Base-by-base conservation (phyloP, 1,140 invertebrate species). In the Drosophila ficusphila region DNA sequence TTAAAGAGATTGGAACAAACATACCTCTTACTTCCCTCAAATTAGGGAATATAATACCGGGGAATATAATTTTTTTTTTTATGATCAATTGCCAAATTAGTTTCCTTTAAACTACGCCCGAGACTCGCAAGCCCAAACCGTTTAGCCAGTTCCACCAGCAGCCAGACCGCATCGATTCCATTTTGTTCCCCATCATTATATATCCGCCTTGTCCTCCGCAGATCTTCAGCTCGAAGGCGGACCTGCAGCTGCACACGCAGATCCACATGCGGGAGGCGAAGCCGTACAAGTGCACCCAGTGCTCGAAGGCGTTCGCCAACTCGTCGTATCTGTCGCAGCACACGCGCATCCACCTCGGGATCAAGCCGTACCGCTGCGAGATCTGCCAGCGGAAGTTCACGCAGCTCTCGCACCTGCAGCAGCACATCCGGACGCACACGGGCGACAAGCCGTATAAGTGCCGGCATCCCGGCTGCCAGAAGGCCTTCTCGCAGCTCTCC, bases 351-450 rank as follows among this genome's bases (percentile, higher is more conserved):
- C 99, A 99, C 93, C 94, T 99, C 76, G 98, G 98, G 83, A 98
- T 99, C 93, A 99, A 99, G 92, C 98, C 98, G 34, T 97, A 97
- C 93, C 95, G 96, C 68, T 99, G 98, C 93, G 98, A 99, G 93
- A 99, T 99, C 92, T 99, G 98, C 93, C 97, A 99, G 92, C 95
- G 98, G 90, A 98, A 99, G 93, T 99, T 99, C 93, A 99, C 99
- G 25, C 99, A 99, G 93, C 94, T 99, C 52, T 99, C 97, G 75
- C 99, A 99, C 92, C 95, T 99, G 49, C 98, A 99, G 92, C 98
- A 99, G 92, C 99, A 99, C 93, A 98, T 99, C 91, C 95, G 98
- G 73, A 99, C 98, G 46, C 99, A 99, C 92, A 99, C 99, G 34
- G 98, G 98, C 34, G 98, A 99, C 92, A 99, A 99, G 92, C 98